Base-by-base conservation (phyloP, 1,140 invertebrate genomes). In the Armadillidium nasatum region DNA sequence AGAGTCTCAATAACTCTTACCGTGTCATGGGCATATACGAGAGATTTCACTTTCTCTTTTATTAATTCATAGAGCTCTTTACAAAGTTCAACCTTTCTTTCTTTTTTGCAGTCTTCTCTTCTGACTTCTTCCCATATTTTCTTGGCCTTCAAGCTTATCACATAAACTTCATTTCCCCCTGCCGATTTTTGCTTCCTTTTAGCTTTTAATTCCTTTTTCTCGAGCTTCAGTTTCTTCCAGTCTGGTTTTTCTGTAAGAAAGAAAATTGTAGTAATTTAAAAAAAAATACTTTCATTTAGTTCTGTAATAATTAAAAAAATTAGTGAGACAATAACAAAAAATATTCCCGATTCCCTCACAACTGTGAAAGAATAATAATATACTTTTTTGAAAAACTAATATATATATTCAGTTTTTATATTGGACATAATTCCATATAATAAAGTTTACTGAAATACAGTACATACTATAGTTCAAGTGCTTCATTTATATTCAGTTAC, bases 1-100 rank as follows among this genome's bases (percentile, higher is more conserved):
- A 97, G 85, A 84, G 92, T 94, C 84, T 98, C 94, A 72, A 97
- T 88, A 0, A 97, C 91, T 83, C 95, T 86, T 0, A 93, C 92
- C 45, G 93, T 91, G 82, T 97, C 95, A 85, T 97, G 95, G 0
- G 93, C 89, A 79, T 91, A 88, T 6, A 94, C 90, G 78, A 96
- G 82, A 84, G 87, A 82, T 44, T 80, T 83, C 70, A 82, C 91
- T 72, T 91, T 88, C 0, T 89, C 90, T 83, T 91, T 89, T 0
- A 96, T 84, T 54, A 94, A 83, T 43, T 86, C 83, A 82, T 91
- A 91, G 10, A 96, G 83, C 79, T 94, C 87, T 80, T 89, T 87
- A 74, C 91, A 90, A 44, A 94, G 84, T 75, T 90, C 87, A 43
- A 86, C 83, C 81, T 89, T 87, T 79, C 91, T 89, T 19, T 90